Percentiles rank a stretch among this genome's conserved stretches.
Conservation (phyloP, 2,888 invertebrate genomes). For the Gymnocheta viridis region DNA sequence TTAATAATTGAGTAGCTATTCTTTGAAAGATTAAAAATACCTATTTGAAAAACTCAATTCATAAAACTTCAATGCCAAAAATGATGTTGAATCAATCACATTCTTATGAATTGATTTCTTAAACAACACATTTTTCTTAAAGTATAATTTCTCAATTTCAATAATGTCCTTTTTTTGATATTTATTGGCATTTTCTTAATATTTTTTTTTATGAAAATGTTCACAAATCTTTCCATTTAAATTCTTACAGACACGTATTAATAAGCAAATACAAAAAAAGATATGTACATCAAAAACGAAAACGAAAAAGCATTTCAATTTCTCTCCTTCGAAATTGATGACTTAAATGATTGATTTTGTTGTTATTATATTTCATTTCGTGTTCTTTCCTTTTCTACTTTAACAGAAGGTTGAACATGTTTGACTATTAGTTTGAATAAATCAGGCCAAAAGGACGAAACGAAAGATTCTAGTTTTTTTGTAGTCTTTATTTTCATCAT, state of each 20-base stretch:
- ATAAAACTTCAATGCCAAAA: too few species aligned
- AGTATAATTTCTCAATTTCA: background rate
- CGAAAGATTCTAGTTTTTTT: conserved; percentile 30
- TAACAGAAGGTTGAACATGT: conserved; percentile 15
- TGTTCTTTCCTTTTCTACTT: conserved; percentile 15
- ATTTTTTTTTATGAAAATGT: background rate
- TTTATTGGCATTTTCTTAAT: background rate
- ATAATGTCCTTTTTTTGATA: background rate
- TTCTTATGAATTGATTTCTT: too few species aligned
- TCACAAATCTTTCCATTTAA: background rate
- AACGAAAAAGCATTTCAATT: conserved; percentile 46
- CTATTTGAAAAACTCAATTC: too few species aligned
- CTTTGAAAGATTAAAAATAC: too few species aligned
- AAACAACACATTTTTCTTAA: background rate
- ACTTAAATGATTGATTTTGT: conserved; percentile 62
- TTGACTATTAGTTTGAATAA: background rate
- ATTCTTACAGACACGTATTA: conserved; percentile 4
- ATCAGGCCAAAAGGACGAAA: conserved; percentile 18
- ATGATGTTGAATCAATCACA: too few species aligned
- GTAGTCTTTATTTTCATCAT: conserved; percentile 24
- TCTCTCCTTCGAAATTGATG: conserved; percentile 56
- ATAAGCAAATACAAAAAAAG: conserved; percentile 1
- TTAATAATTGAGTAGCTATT: too few species aligned
- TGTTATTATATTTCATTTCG: conserved; percentile 11
- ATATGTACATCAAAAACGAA: background rate